A percentile compares a stretch with the other conserved stretches of the same genome.
Conservation (phyloP, 2,113 vertebrate genomes). For the Sakesphorus luctuosus region DNA sequence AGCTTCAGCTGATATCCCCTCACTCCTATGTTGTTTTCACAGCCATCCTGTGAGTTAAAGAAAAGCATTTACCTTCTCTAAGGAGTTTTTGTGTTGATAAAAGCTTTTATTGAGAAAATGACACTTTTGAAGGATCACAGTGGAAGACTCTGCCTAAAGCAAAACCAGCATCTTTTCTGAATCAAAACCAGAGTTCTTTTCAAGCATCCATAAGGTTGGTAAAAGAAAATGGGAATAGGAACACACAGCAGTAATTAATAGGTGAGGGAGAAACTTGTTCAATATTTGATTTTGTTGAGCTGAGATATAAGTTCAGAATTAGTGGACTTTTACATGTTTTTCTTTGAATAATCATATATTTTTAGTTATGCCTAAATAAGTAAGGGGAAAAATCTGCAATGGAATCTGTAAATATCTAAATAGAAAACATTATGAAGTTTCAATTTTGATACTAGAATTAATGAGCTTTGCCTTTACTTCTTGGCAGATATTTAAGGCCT, state of each 20-base stretch:
- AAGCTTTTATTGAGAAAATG: not conserved
- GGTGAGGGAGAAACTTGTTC: not conserved
- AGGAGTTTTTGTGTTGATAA: not conserved
- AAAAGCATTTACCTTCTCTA: not conserved
- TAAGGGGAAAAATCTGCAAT: not conserved
- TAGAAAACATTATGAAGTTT: not conserved
- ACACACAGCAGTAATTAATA: not conserved
- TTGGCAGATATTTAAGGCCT: not conserved
- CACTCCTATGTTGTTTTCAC: not conserved
- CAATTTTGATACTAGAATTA: not conserved
- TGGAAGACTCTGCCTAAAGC: not conserved
- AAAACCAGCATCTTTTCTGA: not conserved
- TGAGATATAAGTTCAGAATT: not conserved
- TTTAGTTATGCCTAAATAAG: not conserved
- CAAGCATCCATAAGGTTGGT: not conserved
- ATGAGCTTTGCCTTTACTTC: not conserved
- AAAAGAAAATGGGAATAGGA: not conserved
- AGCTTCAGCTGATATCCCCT: not conserved
- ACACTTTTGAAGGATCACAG: not conserved
- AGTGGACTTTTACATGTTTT: not conserved
- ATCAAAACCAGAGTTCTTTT: not conserved
- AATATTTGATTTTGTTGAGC: not conserved
- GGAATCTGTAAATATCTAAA: not conserved
- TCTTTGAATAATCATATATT: not conserved
- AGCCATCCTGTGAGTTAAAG: not conserved